Conservation (phyloP, 2,113 vertebrate species). For the Microtus montanus region DNA sequence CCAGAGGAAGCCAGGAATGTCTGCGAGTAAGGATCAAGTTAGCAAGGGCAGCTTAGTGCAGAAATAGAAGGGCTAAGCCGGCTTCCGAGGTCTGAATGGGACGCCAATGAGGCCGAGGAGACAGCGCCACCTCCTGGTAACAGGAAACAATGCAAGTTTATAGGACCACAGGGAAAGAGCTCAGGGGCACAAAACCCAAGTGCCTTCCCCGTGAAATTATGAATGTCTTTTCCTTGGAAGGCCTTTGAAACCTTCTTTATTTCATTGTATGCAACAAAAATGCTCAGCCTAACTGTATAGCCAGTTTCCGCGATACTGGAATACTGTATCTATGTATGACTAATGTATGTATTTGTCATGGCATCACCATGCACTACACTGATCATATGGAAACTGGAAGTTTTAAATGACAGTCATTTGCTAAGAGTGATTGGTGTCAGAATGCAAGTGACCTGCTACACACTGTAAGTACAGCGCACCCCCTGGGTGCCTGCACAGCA, state of each 20-base stretch:
- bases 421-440: not conserved
- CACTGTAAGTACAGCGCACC: not conserved
- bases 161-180: not conserved
- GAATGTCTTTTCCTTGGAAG: not conserved
- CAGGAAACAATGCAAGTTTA: not conserved
- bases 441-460: not conserved
- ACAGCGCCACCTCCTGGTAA: constrained; percentile 78
- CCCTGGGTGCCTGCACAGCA: not conserved
- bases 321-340: not conserved
- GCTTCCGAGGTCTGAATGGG: not conserved
- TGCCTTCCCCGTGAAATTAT: too few species aligned
- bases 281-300: not conserved
- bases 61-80: constrained; percentile 22
- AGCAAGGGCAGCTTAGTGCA: not conserved
- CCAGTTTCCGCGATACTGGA: not conserved
- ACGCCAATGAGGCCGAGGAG: constrained; percentile 17
- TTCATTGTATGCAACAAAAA: not conserved
- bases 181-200: not conserved
- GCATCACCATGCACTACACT: not conserved
- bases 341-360: not conserved
- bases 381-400: not conserved
- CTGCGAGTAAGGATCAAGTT: too few species aligned
- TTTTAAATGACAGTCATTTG: not conserved
- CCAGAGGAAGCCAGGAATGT: not conserved
- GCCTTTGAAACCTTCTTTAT: not conserved